Evolutionary conservation across 1,140 invertebrate genomes (phyloP), one percentile per base, ranked within the genome.

Genomic region (Odontomachus brunneus): DNA sequence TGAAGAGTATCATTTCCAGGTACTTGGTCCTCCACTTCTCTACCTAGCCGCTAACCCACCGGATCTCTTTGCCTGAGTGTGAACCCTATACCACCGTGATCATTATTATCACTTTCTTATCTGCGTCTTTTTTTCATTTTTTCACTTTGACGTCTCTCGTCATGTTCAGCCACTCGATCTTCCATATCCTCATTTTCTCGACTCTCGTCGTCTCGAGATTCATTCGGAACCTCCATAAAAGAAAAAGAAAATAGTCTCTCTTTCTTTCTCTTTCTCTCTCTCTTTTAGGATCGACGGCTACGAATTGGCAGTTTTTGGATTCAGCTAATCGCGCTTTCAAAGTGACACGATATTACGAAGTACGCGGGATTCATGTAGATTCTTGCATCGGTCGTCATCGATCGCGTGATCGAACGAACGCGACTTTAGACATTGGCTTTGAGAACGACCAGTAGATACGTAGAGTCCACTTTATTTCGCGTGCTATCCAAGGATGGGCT

Each of bases 1-100:
- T 97, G 96, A 97, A 97, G 94, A 96, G 96, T 91, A 97, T 97
- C 88, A 97, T 97, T 90, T 95, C 96, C 87, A 97, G 96, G 97
- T 97, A 95, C 91, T 89, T 88, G 84, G 90, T 90, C 87, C 87
- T 7, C 88, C 69, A 87, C 84, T 88, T 83, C 81, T 33, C 7
- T 59, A 48, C 17, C 9, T 53, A 48, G 9, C 24, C 19, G 24
- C 69, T 84, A 88, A 88, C 76, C 86, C 86, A 74, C 48, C 88
- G 84, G 88, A 89, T 89, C 84, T 89, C 73, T 85, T 91, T 92
- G 91, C 91, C 89, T 91, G 91, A 92, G 89, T 91, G 90, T 92
- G 86, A 91, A 85, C 89, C 87, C 89, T 80, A 84, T 83, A 63
- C 44, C 69, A 76, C 53, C 67, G 48, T 57, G 69, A 65, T 82